Evolutionary conservation across 1,140 invertebrate species (phyloP).

Genomic region (Euwallacea fornicatus): DNA sequence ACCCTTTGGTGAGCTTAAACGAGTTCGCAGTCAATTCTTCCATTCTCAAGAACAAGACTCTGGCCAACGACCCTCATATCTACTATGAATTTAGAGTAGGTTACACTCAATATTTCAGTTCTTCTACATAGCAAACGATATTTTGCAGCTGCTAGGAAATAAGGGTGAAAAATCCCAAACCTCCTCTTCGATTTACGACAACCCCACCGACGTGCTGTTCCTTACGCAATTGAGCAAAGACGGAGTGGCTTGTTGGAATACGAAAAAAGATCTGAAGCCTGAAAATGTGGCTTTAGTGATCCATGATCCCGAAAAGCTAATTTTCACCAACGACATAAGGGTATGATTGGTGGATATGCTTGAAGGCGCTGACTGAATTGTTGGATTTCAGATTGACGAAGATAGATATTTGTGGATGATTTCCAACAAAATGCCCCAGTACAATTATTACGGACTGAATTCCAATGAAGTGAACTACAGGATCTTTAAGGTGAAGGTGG

Average conservation of each 20-base stretch:
- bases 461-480: slow-evolving; percentile 64
- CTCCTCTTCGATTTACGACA: slow-evolving; percentile 63
- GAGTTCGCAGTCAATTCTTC: slow-evolving; percentile 73
- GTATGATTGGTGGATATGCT: slow-evolving; percentile 45
- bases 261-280: slow-evolving; percentile 58
- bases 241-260: slow-evolving; percentile 73
- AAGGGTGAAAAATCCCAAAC: slow-evolving; percentile 64
- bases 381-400: slow-evolving; percentile 57
- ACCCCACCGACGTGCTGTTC: slow-evolving; percentile 62
- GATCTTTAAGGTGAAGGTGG: slow-evolving; percentile 60
- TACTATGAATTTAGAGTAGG: slow-evolving; percentile 50
- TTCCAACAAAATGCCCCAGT: slow-evolving; percentile 66
- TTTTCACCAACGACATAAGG: slow-evolving; percentile 72
- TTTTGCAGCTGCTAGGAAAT: slow-evolving; percentile 60
- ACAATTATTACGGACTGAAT: slow-evolving; percentile 62
- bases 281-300: slow-evolving; percentile 62
- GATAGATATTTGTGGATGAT: slow-evolving; percentile 67
- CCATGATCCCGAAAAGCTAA: slow-evolving; percentile 60
- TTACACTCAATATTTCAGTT: not conserved
- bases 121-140: not conserved
- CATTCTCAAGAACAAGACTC: slow-evolving; percentile 69
- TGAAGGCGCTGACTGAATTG: too few species aligned
- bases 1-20: slow-evolving; percentile 71
- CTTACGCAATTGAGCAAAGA: slow-evolving; percentile 67
- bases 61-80: slow-evolving; percentile 48